Percentiles rank a stretch among this genome's conserved stretches.
phyloP scores from a whole-genome alignment of 2,113 vertebrate genomes.

The Corythaeola cristata region DNA sequence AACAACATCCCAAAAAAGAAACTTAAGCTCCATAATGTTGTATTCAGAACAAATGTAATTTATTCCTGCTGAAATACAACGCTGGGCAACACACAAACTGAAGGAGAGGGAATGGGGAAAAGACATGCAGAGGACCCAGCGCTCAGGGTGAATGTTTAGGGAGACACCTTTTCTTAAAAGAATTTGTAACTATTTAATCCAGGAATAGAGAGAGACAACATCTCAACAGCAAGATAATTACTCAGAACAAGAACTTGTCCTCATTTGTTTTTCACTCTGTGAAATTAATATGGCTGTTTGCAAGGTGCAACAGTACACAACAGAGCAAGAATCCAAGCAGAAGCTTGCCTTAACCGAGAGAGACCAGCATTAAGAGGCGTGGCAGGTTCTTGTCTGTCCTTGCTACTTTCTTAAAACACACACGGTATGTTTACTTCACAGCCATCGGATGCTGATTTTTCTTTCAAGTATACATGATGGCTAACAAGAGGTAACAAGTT shows the following conservation, averaged over 20 bases:
- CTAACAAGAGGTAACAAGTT: background rate
- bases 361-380: background rate
- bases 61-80: background rate
- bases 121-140: background rate
- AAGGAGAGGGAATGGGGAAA: background rate
- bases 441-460: background rate
- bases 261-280: background rate
- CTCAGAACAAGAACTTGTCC: background rate
- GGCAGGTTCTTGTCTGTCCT: background rate
- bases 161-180: background rate
- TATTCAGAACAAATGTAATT: background rate
- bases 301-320: background rate
- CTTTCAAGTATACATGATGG: background rate
- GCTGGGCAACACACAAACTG: background rate
- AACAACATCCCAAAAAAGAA: background rate
- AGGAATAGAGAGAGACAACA: background rate
- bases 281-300: background rate
- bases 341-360: background rate
- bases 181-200: background rate
- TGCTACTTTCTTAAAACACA: background rate
- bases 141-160: background rate
- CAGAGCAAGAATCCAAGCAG: background rate
- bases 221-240: background rate
- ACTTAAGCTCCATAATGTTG: background rate
- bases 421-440: background rate